Evolutionary conservation across 1,140 invertebrate genomes (phyloP).

Genomic region (Pantala flavescens): DNA sequence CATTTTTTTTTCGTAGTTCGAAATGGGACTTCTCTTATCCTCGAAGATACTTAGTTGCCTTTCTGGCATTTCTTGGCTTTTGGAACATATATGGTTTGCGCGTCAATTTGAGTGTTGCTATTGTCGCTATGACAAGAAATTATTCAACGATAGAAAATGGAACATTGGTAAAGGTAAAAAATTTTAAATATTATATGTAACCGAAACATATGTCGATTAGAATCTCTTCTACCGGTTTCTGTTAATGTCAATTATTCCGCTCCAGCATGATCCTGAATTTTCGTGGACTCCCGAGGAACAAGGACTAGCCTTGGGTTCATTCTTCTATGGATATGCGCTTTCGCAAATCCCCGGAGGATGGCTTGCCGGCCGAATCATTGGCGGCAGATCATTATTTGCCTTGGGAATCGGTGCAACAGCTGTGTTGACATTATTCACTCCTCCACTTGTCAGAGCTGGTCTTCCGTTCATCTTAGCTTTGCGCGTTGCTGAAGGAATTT

Average conservation of each 20-base stretch:
- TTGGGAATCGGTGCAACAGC: conserved; percentile 48
- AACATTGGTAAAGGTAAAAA: not conserved
- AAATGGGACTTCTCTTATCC: conserved; percentile 21
- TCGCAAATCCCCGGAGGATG: conserved; percentile 48
- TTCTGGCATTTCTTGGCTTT: conserved; percentile 77
- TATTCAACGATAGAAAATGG: conserved; percentile 30
- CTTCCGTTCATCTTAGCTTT: conserved; percentile 35
- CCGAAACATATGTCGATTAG: no score
- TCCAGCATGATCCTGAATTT: not conserved
- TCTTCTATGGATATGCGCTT: conserved; percentile 59
- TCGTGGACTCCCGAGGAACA: conserved; percentile 26
- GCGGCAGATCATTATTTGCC: conserved; percentile 46
- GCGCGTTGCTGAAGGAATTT: conserved; percentile 43
- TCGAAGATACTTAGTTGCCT: conserved; percentile 58
- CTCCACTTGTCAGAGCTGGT: conserved; percentile 36
- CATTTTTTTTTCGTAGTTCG: not conserved
- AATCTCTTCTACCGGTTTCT: no score
- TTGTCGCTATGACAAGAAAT: conserved; percentile 75
- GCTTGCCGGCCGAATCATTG: conserved; percentile 36
- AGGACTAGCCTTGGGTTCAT: conserved; percentile 49
- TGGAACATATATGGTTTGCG: conserved; percentile 79
- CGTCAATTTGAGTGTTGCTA: conserved; percentile 82
- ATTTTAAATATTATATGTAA: no score
- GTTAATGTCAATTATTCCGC: not conserved
- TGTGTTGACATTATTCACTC: conserved; percentile 43